Conservation (phyloP, 2,888 invertebrate genomes). For the Agriopis leucophaearia region DNA sequence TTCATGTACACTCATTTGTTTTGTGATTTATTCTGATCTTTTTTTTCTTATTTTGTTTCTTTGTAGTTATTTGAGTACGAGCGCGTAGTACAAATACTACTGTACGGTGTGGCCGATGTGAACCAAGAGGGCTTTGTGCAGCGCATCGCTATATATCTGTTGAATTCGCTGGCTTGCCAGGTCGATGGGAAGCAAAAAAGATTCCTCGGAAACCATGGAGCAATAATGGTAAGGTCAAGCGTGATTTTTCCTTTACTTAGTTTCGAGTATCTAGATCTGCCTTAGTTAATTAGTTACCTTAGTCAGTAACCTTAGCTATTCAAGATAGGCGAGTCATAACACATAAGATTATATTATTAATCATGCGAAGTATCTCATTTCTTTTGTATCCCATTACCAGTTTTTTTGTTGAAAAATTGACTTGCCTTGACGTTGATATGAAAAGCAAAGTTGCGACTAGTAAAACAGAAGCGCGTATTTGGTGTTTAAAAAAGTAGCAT, state of each 20-base stretch:
- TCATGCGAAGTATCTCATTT: too few species aligned
- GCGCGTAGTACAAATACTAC: slow-evolving; percentile 92
- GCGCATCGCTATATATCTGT: slow-evolving; percentile 96
- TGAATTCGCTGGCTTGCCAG: slow-evolving; percentile 98
- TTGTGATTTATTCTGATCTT: too few species aligned
- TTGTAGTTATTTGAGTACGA: slow-evolving; percentile 95
- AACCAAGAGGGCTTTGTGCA: slow-evolving; percentile 97
- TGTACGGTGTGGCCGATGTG: slow-evolving; percentile 93
- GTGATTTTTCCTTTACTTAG: not conserved
- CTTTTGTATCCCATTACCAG: too few species aligned
- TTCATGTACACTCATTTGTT: too few species aligned
- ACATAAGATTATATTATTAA: not conserved
- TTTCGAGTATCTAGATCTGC: not conserved
- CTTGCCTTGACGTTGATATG: not conserved
- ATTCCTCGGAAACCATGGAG: slow-evolving; percentile 95
- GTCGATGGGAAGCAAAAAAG: slow-evolving; percentile 97
- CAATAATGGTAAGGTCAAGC: slow-evolving; percentile 89
- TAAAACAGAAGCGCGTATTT: too few species aligned
- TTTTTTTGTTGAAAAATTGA: not conserved
- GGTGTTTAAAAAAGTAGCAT: too few species aligned
- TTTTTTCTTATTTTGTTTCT: not conserved
- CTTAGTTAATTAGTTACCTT: too few species aligned
- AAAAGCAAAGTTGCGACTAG: not conserved
- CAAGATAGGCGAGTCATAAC: not conserved
- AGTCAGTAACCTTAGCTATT: too few species aligned